phyloP scores from a whole-genome alignment of 2,113 vertebrate species.

The Rhegmatorhina hoffmannsi region DNA sequence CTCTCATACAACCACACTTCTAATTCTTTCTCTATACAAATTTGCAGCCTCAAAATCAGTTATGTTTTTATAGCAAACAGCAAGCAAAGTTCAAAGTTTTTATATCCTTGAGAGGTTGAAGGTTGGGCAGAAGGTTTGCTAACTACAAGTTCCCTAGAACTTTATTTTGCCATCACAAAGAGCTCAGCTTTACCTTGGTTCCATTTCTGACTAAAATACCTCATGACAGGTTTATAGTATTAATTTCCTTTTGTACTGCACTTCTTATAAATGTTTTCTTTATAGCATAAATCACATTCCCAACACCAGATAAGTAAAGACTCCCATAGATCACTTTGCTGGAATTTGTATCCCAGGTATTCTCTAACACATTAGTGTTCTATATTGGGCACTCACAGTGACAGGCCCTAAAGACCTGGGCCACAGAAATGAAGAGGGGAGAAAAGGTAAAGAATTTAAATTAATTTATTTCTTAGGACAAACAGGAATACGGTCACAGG shows the following conservation, averaged over 20 bases:
- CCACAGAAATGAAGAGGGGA: slow-evolving; percentile 21
- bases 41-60: background rate
- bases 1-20: background rate
- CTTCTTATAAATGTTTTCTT: slow-evolving; percentile 70
- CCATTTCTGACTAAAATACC: slow-evolving; percentile 71
- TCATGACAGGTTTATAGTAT: slow-evolving; percentile 76
- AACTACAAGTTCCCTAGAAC: slow-evolving; percentile 11
- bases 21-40: background rate
- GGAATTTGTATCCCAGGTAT: slow-evolving; percentile 3
- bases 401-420: background rate
- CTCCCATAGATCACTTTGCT: background rate
- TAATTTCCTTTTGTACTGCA: slow-evolving; percentile 71
- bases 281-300: slow-evolving; percentile 70
- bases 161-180: background rate
- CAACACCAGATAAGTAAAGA: background rate
- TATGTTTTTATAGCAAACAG: background rate
- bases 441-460: slow-evolving; percentile 51
- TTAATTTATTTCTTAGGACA: slow-evolving; percentile 42
- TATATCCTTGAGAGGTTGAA: background rate
- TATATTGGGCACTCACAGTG: background rate
- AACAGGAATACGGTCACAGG: slow-evolving; percentile 26
- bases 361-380: background rate
- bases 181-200: slow-evolving; percentile 43
- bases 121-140: background rate
- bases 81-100: background rate